phyloP scores from a whole-genome alignment of 2,797 vertebrate genomes.

The Rousettus madagascariensis region DNA sequence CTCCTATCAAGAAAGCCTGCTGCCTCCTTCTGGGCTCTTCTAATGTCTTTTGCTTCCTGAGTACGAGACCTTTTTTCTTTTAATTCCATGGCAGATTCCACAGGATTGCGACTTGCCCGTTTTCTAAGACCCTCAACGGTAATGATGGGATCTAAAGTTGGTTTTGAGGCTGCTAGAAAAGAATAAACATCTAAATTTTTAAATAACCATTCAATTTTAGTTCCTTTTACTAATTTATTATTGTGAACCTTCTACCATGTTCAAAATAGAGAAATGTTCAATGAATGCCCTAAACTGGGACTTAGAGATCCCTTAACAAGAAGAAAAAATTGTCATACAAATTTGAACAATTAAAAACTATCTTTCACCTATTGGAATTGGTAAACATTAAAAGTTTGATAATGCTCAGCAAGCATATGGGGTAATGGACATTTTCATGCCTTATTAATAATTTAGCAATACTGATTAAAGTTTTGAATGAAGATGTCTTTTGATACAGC shows the following conservation, averaged over 20 bases:
- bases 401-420: not conserved
- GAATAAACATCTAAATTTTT: slow-evolving; percentile 6
- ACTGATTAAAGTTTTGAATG: slow-evolving; percentile 2
- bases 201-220: not conserved
- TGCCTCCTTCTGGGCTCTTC: slow-evolving; percentile 95
- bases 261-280: not conserved
- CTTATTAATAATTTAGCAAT: not conserved
- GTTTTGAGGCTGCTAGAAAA: slow-evolving; percentile 86
- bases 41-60: slow-evolving; percentile 97
- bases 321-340: not conserved
- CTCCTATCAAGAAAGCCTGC: slow-evolving; percentile 88
- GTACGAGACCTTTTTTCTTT: slow-evolving; percentile 97
- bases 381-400: not conserved
- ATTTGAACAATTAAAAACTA: slow-evolving; percentile 2
- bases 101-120: slow-evolving; percentile 91
- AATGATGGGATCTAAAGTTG: slow-evolving; percentile 92
- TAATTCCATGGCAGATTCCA: slow-evolving; percentile 96
- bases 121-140: slow-evolving; percentile 95
- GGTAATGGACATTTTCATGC: not conserved
- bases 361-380: not conserved
- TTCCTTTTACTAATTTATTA: not conserved
- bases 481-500: not conserved
- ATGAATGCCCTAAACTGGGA: not conserved
- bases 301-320: not conserved
- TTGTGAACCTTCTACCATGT: not conserved